These are phyloP conservation scores for Helogale parvula DNA, from an alignment of 2,113 vertebrate genomes.

Conservation along the genomic window DNA sequence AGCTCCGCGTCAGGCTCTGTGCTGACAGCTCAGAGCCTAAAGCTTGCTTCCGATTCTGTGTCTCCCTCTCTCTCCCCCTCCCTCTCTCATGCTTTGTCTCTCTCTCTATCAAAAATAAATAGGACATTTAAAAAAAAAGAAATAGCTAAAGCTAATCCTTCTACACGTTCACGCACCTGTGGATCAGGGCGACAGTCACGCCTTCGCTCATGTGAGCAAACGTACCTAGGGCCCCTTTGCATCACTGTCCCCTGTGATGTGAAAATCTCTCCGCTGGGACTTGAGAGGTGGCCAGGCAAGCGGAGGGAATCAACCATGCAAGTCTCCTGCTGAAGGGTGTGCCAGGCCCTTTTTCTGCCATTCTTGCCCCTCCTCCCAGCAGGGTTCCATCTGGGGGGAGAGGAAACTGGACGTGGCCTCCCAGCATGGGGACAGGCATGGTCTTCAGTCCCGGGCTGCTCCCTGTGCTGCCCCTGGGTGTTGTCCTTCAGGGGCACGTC, in stretches of 20 bases:
- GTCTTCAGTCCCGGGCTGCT: accelerated
- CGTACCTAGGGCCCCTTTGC: neutral
- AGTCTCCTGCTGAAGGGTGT: neutral
- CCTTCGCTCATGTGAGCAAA: neutral
- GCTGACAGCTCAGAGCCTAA: no score
- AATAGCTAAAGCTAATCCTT: neutral
- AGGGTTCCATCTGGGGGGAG: neutral
- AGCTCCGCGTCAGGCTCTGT: no score
- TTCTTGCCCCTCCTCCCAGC: neutral
- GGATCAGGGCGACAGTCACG: neutral
- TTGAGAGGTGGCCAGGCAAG: neutral
- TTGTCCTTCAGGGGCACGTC: accelerated
- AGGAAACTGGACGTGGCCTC: neutral
- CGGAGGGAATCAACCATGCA: accelerated
- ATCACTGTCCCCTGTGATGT: accelerated
- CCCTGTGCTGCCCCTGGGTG: neutral
- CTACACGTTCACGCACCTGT: no score
- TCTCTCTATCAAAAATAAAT: no score
- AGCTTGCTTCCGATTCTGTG: no score
- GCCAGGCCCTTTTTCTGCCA: neutral
- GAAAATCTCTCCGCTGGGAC: no score
- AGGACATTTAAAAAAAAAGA: no score
- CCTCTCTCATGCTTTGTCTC: no score
- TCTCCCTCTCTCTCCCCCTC: no score
- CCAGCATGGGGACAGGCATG: accelerated